Percentiles rank a stretch among this genome's conserved stretches.
Evolutionary conservation across 2,797 vertebrate genomes (phyloP).

Genomic region (Macropus fuliginosus): DNA sequence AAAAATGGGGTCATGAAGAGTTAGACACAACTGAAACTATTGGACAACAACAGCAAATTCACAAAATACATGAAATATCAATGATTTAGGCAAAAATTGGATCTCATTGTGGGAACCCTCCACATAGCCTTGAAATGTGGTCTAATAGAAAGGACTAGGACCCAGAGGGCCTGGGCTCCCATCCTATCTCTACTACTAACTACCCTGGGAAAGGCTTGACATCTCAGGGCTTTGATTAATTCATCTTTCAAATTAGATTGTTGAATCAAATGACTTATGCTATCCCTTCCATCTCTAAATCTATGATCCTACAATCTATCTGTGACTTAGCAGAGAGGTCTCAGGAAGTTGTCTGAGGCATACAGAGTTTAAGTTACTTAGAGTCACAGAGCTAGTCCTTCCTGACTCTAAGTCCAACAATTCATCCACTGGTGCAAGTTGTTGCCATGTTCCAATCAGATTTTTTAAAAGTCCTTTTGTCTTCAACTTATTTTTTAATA

Average conservation of each 20-base stretch:
- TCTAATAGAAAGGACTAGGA: not conserved
- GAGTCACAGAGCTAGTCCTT: not conserved
- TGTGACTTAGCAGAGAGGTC: not conserved
- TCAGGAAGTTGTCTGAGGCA: not conserved
- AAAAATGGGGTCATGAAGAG: not conserved
- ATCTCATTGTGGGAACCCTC: not conserved
- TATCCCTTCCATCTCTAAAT: not conserved
- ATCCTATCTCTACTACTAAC: not conserved
- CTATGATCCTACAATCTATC: not conserved
- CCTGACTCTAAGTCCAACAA: not conserved
- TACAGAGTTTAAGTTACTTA: not conserved
- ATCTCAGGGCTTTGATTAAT: not conserved
- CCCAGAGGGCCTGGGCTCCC: not conserved
- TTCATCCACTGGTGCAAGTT: not conserved
- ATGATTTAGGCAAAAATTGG: not conserved
- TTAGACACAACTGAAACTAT: not conserved
- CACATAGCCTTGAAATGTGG: not conserved
- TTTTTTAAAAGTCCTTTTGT: conserved; percentile 62
- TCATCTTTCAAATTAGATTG: not conserved
- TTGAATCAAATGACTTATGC: not conserved
- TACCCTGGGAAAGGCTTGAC: not conserved
- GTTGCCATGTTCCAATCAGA: not conserved
- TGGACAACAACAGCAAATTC: not conserved
- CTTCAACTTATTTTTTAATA: conserved; percentile 58
- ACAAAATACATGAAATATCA: not conserved